Base-by-base conservation (phyloP, 2,888 invertebrate species). In the Cephus pulcher region DNA sequence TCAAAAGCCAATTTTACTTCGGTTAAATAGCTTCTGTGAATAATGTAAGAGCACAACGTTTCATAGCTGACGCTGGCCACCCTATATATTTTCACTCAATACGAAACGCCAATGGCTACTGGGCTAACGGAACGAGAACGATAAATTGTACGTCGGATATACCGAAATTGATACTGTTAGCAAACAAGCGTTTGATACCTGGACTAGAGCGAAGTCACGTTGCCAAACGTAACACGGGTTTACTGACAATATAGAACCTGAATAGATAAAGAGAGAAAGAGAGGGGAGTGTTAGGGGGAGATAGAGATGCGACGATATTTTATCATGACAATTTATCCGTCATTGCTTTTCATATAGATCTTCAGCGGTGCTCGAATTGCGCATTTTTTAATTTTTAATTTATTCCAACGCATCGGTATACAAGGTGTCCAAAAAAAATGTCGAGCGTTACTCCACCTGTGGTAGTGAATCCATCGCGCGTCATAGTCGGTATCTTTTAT, bases 131-230 rank as follows among this genome's bases (percentile, higher is more conserved):
- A 82, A 83, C 82, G 84, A 83, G 86, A 88, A 86, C 86, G 83
- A 87, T 87, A 85, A 86, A 88, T 88, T 86, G 84, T 83, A 80
- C 85, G 82, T 84, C 82, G 83, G 85, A 86, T 84, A 83, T 86
- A 85, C 85, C 82, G 85, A 87, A 87, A 89, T 88, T 88, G 88
- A 89, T 89, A 87, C 86, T 87, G 88, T 89, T 87, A 84, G 86
- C 88, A 87, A 89, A 88, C 88, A 88, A 83, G 86, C 84, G 85
- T 84, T 85, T 82, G 85, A 85, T 85, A 82, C 79, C 80, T 76
- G 70, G 82, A 80, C 76, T 73, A 77, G 75, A 69, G 81, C 81
- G 81, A 15, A 40, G 40, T 40, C 40, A 40, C 40, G 40, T 40
- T 15, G 15, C 40, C 40, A 40, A 40, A 40, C 40, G 40, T 40